These are phyloP conservation scores for Rhizomys pruinosus DNA, from an alignment of 2,113 vertebrate genomes.

Conservation along the genomic window DNA sequence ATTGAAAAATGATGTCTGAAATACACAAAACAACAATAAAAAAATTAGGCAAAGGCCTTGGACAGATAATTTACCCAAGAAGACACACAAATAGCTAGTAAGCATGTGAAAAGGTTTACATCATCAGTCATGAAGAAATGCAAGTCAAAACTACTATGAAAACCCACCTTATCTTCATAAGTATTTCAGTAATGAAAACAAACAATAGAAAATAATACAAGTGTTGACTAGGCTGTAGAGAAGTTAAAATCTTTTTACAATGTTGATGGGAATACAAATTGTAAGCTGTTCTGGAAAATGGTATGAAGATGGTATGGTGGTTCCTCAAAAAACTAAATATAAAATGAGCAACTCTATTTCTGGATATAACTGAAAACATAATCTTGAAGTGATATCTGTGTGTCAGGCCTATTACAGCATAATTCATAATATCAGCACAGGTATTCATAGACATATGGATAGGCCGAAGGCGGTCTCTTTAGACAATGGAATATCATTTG, in stretches of 20 bases:
- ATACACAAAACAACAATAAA: too few species aligned
- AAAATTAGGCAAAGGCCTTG: neutral
- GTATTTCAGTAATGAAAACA: neutral
- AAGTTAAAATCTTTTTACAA: neutral
- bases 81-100: neutral
- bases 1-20: too few species aligned
- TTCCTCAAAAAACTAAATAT: slow-evolving; percentile 3
- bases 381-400: neutral
- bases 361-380: neutral
- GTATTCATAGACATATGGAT: neutral
- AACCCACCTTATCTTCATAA: neutral
- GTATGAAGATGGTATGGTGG: neutral
- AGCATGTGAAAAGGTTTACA: too few species aligned
- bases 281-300: neutral
- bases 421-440: neutral
- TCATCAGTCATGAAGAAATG: neutral
- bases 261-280: neutral
- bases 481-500: neutral
- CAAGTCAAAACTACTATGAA: neutral
- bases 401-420: neutral
- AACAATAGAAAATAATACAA: neutral
- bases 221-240: neutral
- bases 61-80: neutral
- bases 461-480: neutral
- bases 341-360: neutral